Conservation (phyloP, 2,797 vertebrate species). For the Luscinia megarhynchos region DNA sequence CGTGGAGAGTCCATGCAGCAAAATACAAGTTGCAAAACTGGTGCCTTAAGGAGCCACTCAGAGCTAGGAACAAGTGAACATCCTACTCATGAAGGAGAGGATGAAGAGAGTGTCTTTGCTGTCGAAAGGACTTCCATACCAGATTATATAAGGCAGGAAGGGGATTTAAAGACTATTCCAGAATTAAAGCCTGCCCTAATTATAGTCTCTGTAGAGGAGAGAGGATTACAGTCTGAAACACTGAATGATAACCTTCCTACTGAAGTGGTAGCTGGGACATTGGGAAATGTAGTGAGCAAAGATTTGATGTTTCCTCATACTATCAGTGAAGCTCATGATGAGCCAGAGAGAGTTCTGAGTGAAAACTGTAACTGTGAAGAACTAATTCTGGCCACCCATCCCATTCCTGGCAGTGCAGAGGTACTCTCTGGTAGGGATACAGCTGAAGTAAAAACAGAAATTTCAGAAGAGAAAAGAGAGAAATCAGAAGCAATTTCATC, state of each 20-base stretch:
- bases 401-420: background rate
- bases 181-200: conserved; percentile 40
- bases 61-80: background rate
- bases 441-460: background rate
- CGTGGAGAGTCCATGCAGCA: background rate
- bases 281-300: background rate
- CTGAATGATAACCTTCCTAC: background rate
- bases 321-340: background rate
- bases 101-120: background rate
- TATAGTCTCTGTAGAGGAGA: conserved; percentile 57
- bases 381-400: background rate
- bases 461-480: background rate
- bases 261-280: background rate
- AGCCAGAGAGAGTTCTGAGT: background rate
- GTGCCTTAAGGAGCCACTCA: background rate
- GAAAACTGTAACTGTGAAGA: background rate
- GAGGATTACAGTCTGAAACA: conserved; percentile 53
- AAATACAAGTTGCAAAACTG: background rate
- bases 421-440: background rate
- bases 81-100: background rate
- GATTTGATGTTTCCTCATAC: background rate
- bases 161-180: background rate
- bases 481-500: background rate
- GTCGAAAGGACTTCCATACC: background rate
- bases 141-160: background rate